Base-by-base conservation (phyloP, 2,797 vertebrate genomes). In the Momotus momota region DNA sequence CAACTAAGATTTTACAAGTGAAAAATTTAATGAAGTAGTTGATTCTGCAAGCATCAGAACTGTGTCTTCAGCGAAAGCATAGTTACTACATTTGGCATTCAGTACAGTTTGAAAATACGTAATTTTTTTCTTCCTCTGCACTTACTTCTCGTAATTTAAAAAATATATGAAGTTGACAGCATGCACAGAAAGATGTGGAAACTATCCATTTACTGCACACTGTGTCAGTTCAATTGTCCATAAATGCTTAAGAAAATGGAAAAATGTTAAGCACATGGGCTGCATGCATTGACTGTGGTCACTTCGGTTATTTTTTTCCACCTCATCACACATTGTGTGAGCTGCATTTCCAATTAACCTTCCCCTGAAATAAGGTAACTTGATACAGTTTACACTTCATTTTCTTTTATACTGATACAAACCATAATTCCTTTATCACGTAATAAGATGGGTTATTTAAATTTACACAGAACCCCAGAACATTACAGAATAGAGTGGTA, bases 221-320 rank as follows among this genome's bases (percentile, higher is more conserved):
- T 69, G 57, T 81, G 54, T 60, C 88, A 91, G 75, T 66, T 95
- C 82, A 91, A 26, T 81, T 91, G 89, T 38, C 85, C 84, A 91
- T 69, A 92, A 94, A 86, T 66, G 65, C 35, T 84, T 84, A 91
- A 70, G 85, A 91, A 94, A 94, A 95, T 60, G 58, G 82, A 60
- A 93, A 93, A 93, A 92, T 16, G 49, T 48, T 75, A 93, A 86
- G 64, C 15, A n/a, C 35, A 10, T 43, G 62, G 85, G 58, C 54
- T 91, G 54, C n/a, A 49, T 16, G 25, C 87, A 70, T 17, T 62
- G 69, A 86, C 60, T 55, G 60, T 75, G 66, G 94, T 95, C 73
- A 94, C 73, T 93, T 74, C 43, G 82, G 83, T 26, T 77, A 31
- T 57, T 90, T 79, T 78, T 81, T 96, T 72, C 75, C 77, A 93